Evolutionary conservation across 2,113 vertebrate species (phyloP).

Genomic region (Raja brachyura): DNA sequence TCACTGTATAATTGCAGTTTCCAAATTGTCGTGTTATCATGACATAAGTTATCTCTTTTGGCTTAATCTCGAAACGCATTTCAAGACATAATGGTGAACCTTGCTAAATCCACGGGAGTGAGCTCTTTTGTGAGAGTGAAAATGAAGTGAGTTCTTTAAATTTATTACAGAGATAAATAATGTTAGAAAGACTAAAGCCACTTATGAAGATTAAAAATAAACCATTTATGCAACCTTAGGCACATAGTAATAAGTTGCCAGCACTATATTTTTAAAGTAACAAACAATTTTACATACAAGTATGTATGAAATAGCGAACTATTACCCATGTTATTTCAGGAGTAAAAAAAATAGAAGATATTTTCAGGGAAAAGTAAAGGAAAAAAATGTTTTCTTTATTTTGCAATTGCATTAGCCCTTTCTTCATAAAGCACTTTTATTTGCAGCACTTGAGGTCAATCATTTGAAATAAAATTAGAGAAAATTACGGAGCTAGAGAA

Average conservation of each 20-base stretch:
- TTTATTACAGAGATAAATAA: constrained; percentile 13
- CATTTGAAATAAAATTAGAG: background rate
- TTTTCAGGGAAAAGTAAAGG: background rate
- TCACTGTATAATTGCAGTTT: background rate
- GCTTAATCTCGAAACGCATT: background rate
- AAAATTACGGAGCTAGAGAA: background rate
- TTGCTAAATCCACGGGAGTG: background rate
- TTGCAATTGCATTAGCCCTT: background rate
- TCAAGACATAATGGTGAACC: background rate
- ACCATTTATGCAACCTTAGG: background rate
- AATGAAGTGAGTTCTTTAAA: background rate
- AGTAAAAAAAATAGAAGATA: background rate
- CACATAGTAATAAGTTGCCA: background rate
- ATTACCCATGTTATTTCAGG: background rate
- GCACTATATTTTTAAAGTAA: background rate
- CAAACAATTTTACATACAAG: background rate
- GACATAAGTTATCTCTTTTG: background rate
- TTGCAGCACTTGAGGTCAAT: background rate
- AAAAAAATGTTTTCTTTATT: background rate
- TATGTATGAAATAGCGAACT: background rate
- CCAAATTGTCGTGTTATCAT: background rate
- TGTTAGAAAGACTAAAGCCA: background rate
- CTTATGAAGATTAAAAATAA: constrained; percentile 29
- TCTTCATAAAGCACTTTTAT: background rate
- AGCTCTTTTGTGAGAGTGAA: constrained; percentile 6